phyloP scores from a whole-genome alignment of 2,888 invertebrate genomes.

The Drosophila merina region DNA sequence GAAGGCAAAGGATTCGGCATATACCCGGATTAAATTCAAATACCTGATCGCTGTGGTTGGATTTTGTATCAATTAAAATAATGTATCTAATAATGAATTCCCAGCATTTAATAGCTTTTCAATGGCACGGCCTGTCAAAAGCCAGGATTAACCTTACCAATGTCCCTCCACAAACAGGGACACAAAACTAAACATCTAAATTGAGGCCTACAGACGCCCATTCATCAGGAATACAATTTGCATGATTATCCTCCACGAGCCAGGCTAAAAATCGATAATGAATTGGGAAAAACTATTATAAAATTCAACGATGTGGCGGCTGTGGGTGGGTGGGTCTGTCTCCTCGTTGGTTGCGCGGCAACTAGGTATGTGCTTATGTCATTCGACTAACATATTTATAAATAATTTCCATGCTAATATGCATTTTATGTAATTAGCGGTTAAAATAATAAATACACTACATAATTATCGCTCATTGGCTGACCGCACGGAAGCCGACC shows the following conservation, averaged over 20 bases:
- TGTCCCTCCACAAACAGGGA: slow-evolving; percentile 26
- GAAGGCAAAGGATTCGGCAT: slow-evolving; percentile 5
- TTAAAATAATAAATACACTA: slow-evolving; percentile 79
- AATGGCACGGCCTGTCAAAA: slow-evolving; percentile 23
- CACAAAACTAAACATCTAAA: slow-evolving; percentile 57
- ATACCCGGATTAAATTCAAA: slow-evolving; percentile 11
- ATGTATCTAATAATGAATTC: slow-evolving; percentile 15
- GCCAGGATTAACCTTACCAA: slow-evolving; percentile 39
- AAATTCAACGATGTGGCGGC: background rate
- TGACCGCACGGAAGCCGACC: slow-evolving; percentile 61
- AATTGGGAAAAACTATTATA: slow-evolving; percentile 62
- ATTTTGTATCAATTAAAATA: slow-evolving; percentile 16
- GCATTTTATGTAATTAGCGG: slow-evolving; percentile 79
- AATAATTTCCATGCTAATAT: slow-evolving; percentile 77
- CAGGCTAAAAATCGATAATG: slow-evolving; percentile 58
- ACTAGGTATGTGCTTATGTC: slow-evolving; percentile 36
- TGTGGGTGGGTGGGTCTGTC: no score
- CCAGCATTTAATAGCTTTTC: slow-evolving; percentile 27
- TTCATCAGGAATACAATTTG: slow-evolving; percentile 58
- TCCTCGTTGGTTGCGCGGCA: background rate
- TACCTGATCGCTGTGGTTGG: slow-evolving; percentile 8
- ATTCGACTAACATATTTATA: slow-evolving; percentile 72
- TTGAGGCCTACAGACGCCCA: slow-evolving; percentile 49
- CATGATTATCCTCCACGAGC: slow-evolving; percentile 39
- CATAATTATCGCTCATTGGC: slow-evolving; percentile 75